Conservation (phyloP, 2,888 invertebrate species). For the Meteorus colon region DNA sequence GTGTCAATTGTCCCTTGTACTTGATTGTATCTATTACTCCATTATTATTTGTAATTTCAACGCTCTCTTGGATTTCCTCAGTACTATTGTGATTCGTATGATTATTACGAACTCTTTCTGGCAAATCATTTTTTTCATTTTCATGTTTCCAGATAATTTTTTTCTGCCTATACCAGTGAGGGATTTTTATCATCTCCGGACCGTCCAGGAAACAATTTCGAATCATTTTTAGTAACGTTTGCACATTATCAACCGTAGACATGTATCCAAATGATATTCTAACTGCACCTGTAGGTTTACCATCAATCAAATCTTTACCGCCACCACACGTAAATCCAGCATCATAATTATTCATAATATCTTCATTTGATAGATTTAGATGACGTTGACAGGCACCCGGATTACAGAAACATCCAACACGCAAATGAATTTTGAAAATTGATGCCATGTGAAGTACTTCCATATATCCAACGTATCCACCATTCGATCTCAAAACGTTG, state of each 20-base stretch:
- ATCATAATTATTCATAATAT: constrained; percentile 85
- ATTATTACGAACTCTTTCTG: constrained; percentile 4
- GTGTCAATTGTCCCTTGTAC: constrained; percentile 61
- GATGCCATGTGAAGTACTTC: constrained; percentile 94
- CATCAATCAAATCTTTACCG: constrained; percentile 87
- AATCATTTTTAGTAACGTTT: constrained; percentile 83
- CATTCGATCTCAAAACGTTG: constrained; percentile 86
- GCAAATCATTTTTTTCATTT: background rate
- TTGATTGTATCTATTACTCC: background rate
- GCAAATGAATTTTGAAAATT: constrained; percentile 87
- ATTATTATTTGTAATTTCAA: constrained; percentile 25
- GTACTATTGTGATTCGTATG: background rate
- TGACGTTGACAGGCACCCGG: constrained; percentile 94
- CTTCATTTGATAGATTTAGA: constrained; percentile 80
- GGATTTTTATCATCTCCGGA: constrained; percentile 70
- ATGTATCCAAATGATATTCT: constrained; percentile 95
- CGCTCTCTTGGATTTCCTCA: constrained; percentile 30
- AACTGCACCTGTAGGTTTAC: constrained; percentile 92
- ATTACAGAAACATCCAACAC: constrained; percentile 98
- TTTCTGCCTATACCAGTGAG: constrained; percentile 60
- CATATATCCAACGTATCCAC: constrained; percentile 88
- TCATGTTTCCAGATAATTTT: constrained; percentile 28
- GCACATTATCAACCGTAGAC: constrained; percentile 84
- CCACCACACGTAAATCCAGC: constrained; percentile 95
- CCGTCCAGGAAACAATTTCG: constrained; percentile 82